Base-by-base conservation (phyloP, 2,888 invertebrate species). In the Cerastoderma edule region DNA sequence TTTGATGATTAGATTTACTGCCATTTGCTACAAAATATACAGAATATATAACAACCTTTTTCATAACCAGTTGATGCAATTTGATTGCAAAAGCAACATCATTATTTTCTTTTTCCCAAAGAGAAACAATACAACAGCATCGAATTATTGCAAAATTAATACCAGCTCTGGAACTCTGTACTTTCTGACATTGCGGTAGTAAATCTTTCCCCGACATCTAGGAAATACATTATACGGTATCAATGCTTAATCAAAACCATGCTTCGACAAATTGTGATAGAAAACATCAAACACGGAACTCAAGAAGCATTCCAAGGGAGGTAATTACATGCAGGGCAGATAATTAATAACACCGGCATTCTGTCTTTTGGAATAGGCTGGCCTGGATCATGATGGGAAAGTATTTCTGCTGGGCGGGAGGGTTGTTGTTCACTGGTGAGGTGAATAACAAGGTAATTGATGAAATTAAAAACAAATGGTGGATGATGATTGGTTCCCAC, bases 391-490 rank as follows among this genome's bases (percentile, higher is more conserved):
- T 60, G 60, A 60, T 60, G 60, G 39, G 39, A 39, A 60, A 28
- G 4, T 60, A 60, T 60, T 39, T 60, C 39, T 60, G 24, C 27
- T n/a, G n/a, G 60, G 60, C 24, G 24, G 60, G 60, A 60, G 24
- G 24, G 27, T 67, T n/a, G 70, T 69, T 64, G 56, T 32, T 32
- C 19, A 35, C 46, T 50, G n/a, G 32, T 73, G 75, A 46, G 70
- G 57, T 64, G 70, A 35, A 81, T 81, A 75, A 80, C 48, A n/a
- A 35, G 68, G 27, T 77, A 77, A 77, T 77, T 76, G 75, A 56
- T 60, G 57, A 70, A 60, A 81, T 81, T 67, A 81, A 81, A 81
- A 81, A 81, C 81, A 80, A 80, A 80, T 80, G 80, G 44, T 73
- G 56, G 13, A 53, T 39, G 35, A 32, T 65, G 35, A 53, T 44